phyloP scores from a whole-genome alignment of 2,797 vertebrate genomes.

The Orientallactaga sibirica region DNA sequence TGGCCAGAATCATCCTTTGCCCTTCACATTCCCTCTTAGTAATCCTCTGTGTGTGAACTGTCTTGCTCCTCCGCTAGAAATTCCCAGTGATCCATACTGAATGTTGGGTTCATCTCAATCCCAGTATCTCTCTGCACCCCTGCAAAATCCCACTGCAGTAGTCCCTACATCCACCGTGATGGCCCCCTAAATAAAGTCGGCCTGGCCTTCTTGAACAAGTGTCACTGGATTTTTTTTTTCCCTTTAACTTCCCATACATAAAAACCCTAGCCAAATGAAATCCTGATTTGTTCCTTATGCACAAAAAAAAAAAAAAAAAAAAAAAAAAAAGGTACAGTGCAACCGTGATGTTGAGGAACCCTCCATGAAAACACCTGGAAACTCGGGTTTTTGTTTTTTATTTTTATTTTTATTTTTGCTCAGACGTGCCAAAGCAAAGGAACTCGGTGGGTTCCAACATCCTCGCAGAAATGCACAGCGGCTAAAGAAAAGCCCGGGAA shows the following conservation, averaged over 20 bases:
- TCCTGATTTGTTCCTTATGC: neutral
- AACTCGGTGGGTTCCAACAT: neutral
- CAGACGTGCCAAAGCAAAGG: neutral
- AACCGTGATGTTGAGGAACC: neutral
- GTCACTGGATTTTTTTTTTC: neutral
- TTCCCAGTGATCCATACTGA: neutral
- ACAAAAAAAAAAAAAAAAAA: no score
- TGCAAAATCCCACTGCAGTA: neutral
- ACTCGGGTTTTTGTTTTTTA: neutral
- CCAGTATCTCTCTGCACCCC: neutral
- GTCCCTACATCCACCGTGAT: neutral
- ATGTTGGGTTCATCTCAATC: neutral
- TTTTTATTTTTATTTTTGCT: no score
- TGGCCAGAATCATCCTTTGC: neutral
- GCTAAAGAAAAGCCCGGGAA: neutral
- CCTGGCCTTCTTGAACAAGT: neutral
- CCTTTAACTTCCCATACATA: neutral
- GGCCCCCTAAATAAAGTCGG: neutral
- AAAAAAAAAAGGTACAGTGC: neutral
- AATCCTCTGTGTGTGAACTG: neutral
- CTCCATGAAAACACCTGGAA: neutral
- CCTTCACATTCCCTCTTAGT: neutral
- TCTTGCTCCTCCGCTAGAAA: neutral
- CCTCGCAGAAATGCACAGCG: conserved; percentile 40
- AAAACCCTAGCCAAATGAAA: neutral